Conservation (phyloP, 2,797 vertebrate species). For the Chrysolophus pictus region DNA sequence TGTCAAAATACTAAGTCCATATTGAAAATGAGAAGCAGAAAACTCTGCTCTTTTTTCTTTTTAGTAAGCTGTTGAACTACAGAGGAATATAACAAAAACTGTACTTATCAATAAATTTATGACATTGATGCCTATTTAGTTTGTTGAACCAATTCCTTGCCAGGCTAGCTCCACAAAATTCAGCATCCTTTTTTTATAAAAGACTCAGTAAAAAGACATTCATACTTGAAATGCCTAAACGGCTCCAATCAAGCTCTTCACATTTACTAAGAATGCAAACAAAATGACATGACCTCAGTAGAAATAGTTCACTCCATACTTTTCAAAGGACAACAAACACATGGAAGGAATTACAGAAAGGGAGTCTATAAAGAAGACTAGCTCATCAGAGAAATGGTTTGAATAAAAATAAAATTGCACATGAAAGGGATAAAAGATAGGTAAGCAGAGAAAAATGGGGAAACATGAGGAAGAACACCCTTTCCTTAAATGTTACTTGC, state of each 20-base stretch:
- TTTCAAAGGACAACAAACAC: slow-evolving; percentile 68
- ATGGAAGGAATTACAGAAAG: slow-evolving; percentile 70
- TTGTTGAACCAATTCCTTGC: slow-evolving; percentile 30
- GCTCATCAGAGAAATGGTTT: neutral
- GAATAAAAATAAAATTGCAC: neutral
- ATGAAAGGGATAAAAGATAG: neutral
- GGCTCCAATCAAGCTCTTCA: slow-evolving; percentile 56
- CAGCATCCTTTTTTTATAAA: slow-evolving; percentile 53
- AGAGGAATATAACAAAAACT: neutral
- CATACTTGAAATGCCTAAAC: slow-evolving; percentile 67
- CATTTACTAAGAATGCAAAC: slow-evolving; percentile 74
- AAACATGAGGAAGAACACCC: neutral
- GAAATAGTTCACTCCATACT: slow-evolving; percentile 57
- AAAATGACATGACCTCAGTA: slow-evolving; percentile 64
- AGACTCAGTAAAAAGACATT: slow-evolving; percentile 39
- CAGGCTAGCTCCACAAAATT: slow-evolving; percentile 35
- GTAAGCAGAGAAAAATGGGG: slow-evolving; percentile 15
- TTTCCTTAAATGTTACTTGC: slow-evolving; percentile 6
- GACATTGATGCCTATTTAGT: neutral
- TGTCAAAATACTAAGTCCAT: neutral
- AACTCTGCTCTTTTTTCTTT: neutral
- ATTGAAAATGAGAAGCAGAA: neutral
- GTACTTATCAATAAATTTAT: neutral
- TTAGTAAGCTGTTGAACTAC: neutral
- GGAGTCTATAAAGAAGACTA: neutral